phyloP scores from a whole-genome alignment of 2,888 invertebrate species.

The Lochmaea crataegi region DNA sequence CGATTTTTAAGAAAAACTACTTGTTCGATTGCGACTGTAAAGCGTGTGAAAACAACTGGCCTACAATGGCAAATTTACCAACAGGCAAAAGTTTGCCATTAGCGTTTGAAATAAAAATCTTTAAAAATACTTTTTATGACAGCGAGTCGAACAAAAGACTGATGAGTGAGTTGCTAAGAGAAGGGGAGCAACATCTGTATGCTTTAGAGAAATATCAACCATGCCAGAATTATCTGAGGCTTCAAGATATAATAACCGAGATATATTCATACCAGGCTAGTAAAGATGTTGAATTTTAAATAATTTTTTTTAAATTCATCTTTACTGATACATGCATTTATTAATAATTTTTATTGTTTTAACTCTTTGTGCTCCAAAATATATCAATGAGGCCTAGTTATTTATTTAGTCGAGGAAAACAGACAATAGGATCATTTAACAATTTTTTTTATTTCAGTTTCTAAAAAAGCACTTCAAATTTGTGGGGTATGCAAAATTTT shows the following conservation, averaged over 20 bases:
- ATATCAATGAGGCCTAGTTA: too few species aligned
- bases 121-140: background rate
- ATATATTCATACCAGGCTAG: constrained; percentile 16
- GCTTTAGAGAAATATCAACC: constrained; percentile 22
- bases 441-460: too few species aligned
- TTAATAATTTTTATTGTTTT: background rate
- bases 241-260: constrained; percentile 26
- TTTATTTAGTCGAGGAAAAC: too few species aligned
- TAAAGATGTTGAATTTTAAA: constrained; percentile 26
- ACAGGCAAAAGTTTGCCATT: constrained; percentile 16
- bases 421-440: too few species aligned
- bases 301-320: too few species aligned
- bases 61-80: constrained; percentile 9
- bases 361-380: background rate
- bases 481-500: background rate
- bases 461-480: too few species aligned
- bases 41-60: constrained; percentile 37
- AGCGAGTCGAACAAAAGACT: constrained; percentile 18
- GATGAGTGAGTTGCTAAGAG: constrained; percentile 12
- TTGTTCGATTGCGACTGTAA: constrained; percentile 36
- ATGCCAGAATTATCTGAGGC: constrained; percentile 21
- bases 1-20: constrained; percentile 15
- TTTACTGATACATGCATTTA: too few species aligned
- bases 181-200: constrained; percentile 6
- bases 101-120: constrained; percentile 9